Evolutionary conservation across 2,888 invertebrate genomes (phyloP), one percentile per base, ranked within the genome.

Genomic region (Cephus spinipes): DNA sequence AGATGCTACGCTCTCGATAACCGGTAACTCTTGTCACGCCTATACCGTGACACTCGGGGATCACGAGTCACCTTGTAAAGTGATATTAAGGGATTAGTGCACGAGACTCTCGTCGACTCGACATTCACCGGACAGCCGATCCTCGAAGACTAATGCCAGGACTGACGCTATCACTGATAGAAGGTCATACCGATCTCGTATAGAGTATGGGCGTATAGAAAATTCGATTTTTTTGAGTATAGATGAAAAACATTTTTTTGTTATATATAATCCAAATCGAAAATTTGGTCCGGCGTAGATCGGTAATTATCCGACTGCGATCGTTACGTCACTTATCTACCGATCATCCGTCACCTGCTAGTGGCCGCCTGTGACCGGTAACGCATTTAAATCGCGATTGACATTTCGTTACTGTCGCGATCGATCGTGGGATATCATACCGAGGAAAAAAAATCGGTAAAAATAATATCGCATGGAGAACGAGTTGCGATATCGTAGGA

Each of bases 81-180:
- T 82, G 86, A 88, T 88, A 87, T 85, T 82, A 84, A 83, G 79
- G 86, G 86, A 89, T 89, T 88, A 88, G 86, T 81, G 85, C 85
- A 85, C 76, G 33, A 33, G 33, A 12, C 35, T 15, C 73, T 71
- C 71, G 31, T 33, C 32, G 55, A 55, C 1, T 55, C 23, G 55
- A 55, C 55, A 55, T 55, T 55, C 55, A 55, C 55, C 55, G 9
- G 23, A 55, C 55, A 55, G 55, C 55, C 55, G 55, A 23, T 55
- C 55, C 55, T 55, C 55, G 23, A 55, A 23, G 55, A 55, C 55
- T 55, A 55, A 55, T 55, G 23, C 23, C 55, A 55, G 55, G 23
- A 55, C 55, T 55, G 55, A 55, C 55, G 23, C 55, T 55, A 55
- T 55, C 9, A 55, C 23, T 55, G 55, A 55, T 9, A 55, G 23